Base-by-base conservation (phyloP, 1,140 invertebrate species). In the Dendrolimus kikuchii region DNA sequence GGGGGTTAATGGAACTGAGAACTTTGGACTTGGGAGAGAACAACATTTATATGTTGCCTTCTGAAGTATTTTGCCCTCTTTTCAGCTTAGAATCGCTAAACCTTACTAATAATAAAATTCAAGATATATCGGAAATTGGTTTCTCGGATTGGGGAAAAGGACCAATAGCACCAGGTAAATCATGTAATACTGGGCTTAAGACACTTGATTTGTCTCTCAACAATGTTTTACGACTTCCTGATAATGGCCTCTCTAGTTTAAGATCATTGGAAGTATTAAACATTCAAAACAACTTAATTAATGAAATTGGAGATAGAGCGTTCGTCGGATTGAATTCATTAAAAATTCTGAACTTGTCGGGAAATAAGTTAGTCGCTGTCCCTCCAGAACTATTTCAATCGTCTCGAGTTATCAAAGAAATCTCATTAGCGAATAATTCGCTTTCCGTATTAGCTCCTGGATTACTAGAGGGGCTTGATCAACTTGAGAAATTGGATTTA, bases 341-440 rank as follows among this genome's bases (percentile, higher is more conserved):
- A 48, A 90, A 90, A 70, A 89, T 91, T 56, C 77, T 96, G 9
- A 95, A 95, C 85, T 87, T 95, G 71, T 94, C 93, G 10, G 92
- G 91, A 70, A 96, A 95, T 83, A 91, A 89, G 71, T 86, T 96
- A 62, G 91, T 92, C 53, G 92, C 93, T 39, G 89, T 95, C 49
- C 94, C 94, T 43, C 93, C 93, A 2, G 93, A 93, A 84, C 78
- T 95, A 57, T 94, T 95, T 77, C 91, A 92, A 68, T 91, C 90
- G 50, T 92, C 91, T 10, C 88, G 89, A 49, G 90, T 94, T 55
- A 79, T 96, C 38, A 88, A 90, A 43, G 91, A 93, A 74, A 88
- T 97, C 47, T 90, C 94, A 71, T 87, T 96, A 51, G 92, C 92
- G 58, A 96, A 96, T 77, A 96, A 96, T 81, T 93, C 94, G 1